Evolutionary conservation across 23 tunicate genomes (phyloP), one percentile per base, ranked within the genome.

Genomic region (Trididemnum clinides): DNA sequence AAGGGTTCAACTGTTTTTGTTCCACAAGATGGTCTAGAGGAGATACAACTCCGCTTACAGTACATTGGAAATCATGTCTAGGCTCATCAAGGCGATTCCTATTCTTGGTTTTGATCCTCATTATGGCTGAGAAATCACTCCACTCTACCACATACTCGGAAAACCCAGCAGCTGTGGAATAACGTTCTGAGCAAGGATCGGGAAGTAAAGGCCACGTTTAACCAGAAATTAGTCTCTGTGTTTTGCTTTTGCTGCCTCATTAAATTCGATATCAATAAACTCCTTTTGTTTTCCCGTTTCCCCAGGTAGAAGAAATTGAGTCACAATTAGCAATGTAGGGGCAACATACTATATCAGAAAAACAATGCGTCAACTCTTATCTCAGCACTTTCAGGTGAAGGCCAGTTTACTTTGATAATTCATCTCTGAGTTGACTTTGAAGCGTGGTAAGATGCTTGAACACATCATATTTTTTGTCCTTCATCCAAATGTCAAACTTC

Each of bases 191-290:
- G 70, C 84, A 27, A 79, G 71, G 12, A 10, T 79, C 71, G 33
- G 33, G 71, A 79, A 2, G 38, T 33, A n/a, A 33, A 79, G 33
- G 88, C 33, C 88, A 84, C 37, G 64, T 21, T 84, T 3, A 71
- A 33, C 88, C 88, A 84, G 88, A 71, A 84, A 71, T 71, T 64
- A 84, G 25, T 79, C 71, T 26, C 26, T 79, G 72, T 79, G 84
- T 28, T 57, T 51, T 23, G 33, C 39, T 57, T 79, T 51, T 79
- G 75, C 84, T 57, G 84, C 54, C 75, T 79, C 34, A 57, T 79
- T 72, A 79, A 33, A 4, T 57, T 79, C 73, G 20, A 79, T 51
- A 19, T 79, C 72, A n/a, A 51, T 79, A 2, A 79, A 18, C 3
- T 79, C 72, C 44, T 51, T 72, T 79, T 79, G 72, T 27, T 79